Conservation (phyloP, 2,888 invertebrate genomes). For the Latrodectus elegans region DNA sequence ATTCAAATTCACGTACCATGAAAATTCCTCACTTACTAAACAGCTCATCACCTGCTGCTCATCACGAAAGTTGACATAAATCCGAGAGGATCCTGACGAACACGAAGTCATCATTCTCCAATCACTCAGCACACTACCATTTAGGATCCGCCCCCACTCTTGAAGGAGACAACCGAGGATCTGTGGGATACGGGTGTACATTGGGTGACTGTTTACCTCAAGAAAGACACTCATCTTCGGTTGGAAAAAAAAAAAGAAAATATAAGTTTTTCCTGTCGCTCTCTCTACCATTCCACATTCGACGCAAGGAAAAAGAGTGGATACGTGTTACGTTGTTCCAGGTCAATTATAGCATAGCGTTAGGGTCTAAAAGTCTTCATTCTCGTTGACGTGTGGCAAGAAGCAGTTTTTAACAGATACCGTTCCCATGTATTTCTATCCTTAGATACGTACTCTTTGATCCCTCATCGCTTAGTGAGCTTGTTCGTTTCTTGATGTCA, state of each 20-base stretch:
- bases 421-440: slow-evolving; percentile 42
- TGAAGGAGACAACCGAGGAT: slow-evolving; percentile 42
- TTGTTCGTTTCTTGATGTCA: background rate
- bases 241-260: slow-evolving; percentile 21
- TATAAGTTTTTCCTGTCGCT: background rate
- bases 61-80: slow-evolving; percentile 51
- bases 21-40: slow-evolving; percentile 47
- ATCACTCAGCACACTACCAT: slow-evolving; percentile 45
- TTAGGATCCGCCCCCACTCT: slow-evolving; percentile 4
- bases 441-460: no score
- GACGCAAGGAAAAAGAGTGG: background rate
- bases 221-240: slow-evolving; percentile 48
- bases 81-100: slow-evolving; percentile 45
- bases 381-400: slow-evolving; percentile 36
- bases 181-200: slow-evolving; percentile 11
- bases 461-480: background rate
- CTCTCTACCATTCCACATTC: background rate
- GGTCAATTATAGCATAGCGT: slow-evolving; percentile 64
- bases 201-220: slow-evolving; percentile 56
- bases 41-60: slow-evolving; percentile 59
- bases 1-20: slow-evolving; percentile 6
- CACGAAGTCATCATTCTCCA: slow-evolving; percentile 50
- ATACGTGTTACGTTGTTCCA: slow-evolving; percentile 30
- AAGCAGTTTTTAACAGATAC: slow-evolving; percentile 26
- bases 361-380: slow-evolving; percentile 29